Percentiles rank a stretch among this genome's conserved stretches.
These are phyloP conservation scores for Mesorhabditis spiculigera DNA, from an alignment of 2,888 invertebrate genomes.

Conservation along the genomic window DNA sequence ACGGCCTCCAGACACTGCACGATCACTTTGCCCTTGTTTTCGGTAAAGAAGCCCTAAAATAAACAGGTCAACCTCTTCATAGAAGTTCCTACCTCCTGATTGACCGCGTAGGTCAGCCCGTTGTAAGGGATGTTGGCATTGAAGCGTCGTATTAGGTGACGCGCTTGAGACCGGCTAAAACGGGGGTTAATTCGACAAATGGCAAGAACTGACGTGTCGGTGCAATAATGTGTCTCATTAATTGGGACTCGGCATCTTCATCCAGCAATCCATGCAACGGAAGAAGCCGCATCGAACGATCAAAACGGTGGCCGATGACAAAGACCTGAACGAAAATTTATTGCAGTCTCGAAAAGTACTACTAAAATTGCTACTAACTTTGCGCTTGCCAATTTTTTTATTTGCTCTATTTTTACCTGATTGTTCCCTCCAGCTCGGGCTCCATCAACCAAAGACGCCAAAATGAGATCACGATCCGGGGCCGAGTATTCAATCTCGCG, in stretches of 20 bases:
- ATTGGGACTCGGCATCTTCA: slow-evolving; percentile 88
- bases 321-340: slow-evolving; percentile 26
- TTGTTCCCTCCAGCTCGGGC: slow-evolving; percentile 93
- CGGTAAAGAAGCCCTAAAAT: slow-evolving; percentile 75
- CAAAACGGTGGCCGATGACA: slow-evolving; percentile 68
- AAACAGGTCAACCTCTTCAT: not conserved
- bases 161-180: slow-evolving; percentile 67
- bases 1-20: slow-evolving; percentile 82
- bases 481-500: slow-evolving; percentile 82
- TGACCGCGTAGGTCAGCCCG: slow-evolving; percentile 89
- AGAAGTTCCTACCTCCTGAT: slow-evolving; percentile 78
- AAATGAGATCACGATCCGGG: slow-evolving; percentile 87
- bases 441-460: slow-evolving; percentile 92
- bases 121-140: slow-evolving; percentile 97
- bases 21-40: slow-evolving; percentile 95
- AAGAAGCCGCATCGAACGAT: slow-evolving; percentile 81
- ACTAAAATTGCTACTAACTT: not conserved
- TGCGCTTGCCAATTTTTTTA: not conserved
- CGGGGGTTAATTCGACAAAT: not conserved
- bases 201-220: slow-evolving; percentile 40
- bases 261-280: slow-evolving; percentile 80
- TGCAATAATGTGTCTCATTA: slow-evolving; percentile 71
- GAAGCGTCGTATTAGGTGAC: slow-evolving; percentile 84
- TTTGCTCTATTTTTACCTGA: slow-evolving; percentile 63
- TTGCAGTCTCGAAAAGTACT: not conserved